These are phyloP conservation scores for Alcedo atthis DNA, from an alignment of 2,797 vertebrate genomes.

Conservation along the genomic window DNA sequence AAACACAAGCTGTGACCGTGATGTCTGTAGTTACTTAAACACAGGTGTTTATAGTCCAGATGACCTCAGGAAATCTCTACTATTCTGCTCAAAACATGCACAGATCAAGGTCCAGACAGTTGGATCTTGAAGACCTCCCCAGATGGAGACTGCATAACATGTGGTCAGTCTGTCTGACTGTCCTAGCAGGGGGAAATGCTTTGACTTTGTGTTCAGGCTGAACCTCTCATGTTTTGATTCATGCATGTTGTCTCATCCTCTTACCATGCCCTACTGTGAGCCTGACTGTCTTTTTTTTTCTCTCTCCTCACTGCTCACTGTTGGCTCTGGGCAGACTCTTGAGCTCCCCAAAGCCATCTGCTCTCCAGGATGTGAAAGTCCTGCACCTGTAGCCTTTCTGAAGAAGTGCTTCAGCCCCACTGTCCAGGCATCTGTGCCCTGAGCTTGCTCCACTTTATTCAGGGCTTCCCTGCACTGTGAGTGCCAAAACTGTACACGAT, in stretches of 20 bases:
- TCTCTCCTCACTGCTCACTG: too few species aligned
- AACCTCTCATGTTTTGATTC: background rate
- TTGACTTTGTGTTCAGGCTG: background rate
- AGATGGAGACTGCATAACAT: background rate
- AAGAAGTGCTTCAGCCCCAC: background rate
- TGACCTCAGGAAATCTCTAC: background rate
- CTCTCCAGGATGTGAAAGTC: background rate
- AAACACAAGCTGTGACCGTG: background rate
- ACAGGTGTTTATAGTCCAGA: background rate
- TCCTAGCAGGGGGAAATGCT: background rate
- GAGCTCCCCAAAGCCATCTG: background rate
- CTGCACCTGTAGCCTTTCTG: background rate
- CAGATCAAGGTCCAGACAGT: background rate
- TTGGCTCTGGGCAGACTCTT: background rate
- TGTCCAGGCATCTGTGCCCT: background rate
- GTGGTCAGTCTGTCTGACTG: background rate
- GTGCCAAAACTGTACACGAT: too few species aligned
- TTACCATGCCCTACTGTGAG: fast-evolving
- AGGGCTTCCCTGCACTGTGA: background rate
- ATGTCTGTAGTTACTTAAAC: background rate
- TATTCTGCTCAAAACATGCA: background rate
- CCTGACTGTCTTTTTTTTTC: background rate
- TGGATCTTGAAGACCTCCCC: background rate
- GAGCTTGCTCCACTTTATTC: background rate
- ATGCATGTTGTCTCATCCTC: background rate